Conservation (phyloP, 2,888 invertebrate genomes). For the Lepas anatifera region DNA sequence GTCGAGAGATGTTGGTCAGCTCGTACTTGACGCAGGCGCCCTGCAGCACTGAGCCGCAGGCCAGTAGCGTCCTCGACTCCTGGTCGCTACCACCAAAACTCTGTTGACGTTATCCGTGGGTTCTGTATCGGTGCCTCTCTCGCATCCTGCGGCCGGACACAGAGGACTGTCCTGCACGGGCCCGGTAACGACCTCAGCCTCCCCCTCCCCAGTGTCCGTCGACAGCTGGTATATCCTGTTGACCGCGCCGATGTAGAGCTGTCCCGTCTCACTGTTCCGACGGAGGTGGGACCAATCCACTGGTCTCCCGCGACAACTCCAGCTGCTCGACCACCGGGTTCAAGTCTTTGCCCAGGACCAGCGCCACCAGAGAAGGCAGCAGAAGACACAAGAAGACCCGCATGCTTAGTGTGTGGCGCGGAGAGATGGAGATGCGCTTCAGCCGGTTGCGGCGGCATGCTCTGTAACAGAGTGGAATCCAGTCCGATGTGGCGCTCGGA, state of each 20-base stretch:
- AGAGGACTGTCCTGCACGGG: slow-evolving; percentile 77
- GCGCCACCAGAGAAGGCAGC: slow-evolving; percentile 49
- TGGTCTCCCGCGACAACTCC: slow-evolving; percentile 22
- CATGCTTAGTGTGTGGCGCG: no score
- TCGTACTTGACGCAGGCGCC: slow-evolving; percentile 80
- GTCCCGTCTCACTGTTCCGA: slow-evolving; percentile 28
- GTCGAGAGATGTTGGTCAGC: slow-evolving; percentile 55
- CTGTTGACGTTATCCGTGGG: slow-evolving; percentile 81
- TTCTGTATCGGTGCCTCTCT: slow-evolving; percentile 16
- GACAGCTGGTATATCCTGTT: slow-evolving; percentile 70
- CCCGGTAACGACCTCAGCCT: slow-evolving; percentile 48
- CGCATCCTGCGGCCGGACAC: slow-evolving; percentile 77
- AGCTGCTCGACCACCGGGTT: slow-evolving; percentile 53
- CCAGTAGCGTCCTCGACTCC: slow-evolving; percentile 62
- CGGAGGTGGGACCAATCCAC: slow-evolving; percentile 23
- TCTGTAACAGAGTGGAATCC: no score
- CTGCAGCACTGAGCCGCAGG: slow-evolving; percentile 79
- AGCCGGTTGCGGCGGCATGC: no score
- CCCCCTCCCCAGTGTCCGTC: slow-evolving; percentile 17
- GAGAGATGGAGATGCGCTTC: no score
- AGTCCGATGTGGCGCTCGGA: no score
- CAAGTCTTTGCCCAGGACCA: slow-evolving; percentile 86
- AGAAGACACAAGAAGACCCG: no score
- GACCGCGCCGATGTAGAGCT: slow-evolving; percentile 68
- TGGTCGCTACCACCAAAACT: slow-evolving; percentile 74